phyloP scores from a whole-genome alignment of 2,888 invertebrate genomes.

The Meiosimyza platycephala region DNA sequence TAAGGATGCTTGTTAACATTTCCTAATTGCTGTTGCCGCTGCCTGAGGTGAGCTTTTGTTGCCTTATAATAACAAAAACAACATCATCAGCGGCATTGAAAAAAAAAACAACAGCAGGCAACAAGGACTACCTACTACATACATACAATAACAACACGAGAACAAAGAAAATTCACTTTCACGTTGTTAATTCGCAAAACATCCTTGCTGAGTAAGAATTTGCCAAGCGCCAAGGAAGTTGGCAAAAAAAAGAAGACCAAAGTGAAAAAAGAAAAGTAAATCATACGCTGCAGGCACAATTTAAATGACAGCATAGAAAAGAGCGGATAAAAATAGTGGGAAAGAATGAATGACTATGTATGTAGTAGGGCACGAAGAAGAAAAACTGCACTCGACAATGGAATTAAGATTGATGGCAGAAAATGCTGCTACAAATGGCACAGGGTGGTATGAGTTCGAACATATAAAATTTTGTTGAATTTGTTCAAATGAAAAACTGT shows the following conservation, averaged over 20 bases:
- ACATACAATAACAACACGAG: conserved; percentile 10
- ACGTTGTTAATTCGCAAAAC: conserved; percentile 35
- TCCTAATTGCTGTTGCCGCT: conserved; percentile 38
- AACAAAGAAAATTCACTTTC: conserved; percentile 35
- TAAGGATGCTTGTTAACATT: conserved; percentile 41
- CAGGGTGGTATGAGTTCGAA: neutral
- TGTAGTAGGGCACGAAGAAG: neutral
- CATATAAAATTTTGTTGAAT: too few species aligned
- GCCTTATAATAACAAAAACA: conserved; percentile 9
- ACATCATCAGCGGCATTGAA: neutral
- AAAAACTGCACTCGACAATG: neutral
- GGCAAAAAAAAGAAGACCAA: neutral
- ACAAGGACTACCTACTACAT: neutral
- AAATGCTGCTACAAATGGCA: neutral
- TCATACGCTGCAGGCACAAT: conserved; percentile 33
- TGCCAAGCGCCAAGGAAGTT: neutral
- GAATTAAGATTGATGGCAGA: conserved; percentile 16
- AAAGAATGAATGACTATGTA: too few species aligned
- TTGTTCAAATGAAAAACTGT: too few species aligned
- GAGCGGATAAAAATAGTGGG: neutral
- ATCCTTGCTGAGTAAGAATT: conserved; percentile 22
- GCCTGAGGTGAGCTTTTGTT: conserved; percentile 27
- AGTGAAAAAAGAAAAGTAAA: conserved; percentile 19
- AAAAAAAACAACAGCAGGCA: neutral
- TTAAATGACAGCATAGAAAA: conserved; percentile 31